Base-by-base conservation (phyloP, 2,888 invertebrate genomes). In the Cheilosia variabilis region DNA sequence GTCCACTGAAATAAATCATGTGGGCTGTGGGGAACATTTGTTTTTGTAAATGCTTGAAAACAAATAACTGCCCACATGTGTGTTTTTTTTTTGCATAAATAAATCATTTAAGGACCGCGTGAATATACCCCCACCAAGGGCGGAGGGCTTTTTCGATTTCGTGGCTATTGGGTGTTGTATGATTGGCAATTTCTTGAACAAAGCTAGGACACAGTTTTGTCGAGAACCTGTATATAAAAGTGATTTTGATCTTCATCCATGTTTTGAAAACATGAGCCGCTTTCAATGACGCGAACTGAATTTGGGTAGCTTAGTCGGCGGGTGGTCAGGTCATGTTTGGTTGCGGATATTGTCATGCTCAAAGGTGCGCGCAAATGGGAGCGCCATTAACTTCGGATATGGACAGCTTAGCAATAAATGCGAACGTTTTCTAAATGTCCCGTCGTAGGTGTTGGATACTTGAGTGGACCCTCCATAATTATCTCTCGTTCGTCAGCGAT, bases 71-170 rank as follows among this genome's bases (percentile, higher is more conserved):
- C 27, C 15, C 66, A 31, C 27, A 24, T 43, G 34, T 24, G 27
- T 27, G 27, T 37, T 19, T 22, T 27, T 27, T 55, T 65, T 24
- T 63, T 41, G 17, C 5, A 15, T 41, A 55, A 13, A 9, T 31
- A 19, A 17, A 45, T 53, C 69, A 77, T 24, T 62, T 19, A 9
- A 41, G n/a, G 2, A 69, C 15, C 15, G 31, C 76, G 68, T 68
- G 66, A 60, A 58, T 50, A 57, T 15, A 53, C 37, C 45, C 68
- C 68, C 66, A 50, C 57, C 27, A 7, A 17, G 63, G 5, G n/a
- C 19, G 4, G 2, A 13, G 53, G 19, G 43, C 45, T 72, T 62
- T 62, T 60, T 27, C 24, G 53, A 72, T 62, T 60, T 27, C 24
- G 53, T 57, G 13, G 37, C 13, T 27, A 15, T n/a, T 41, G 31